These are phyloP conservation scores for Luperina testacea DNA, from an alignment of 2,888 invertebrate genomes.

Conservation along the genomic window DNA sequence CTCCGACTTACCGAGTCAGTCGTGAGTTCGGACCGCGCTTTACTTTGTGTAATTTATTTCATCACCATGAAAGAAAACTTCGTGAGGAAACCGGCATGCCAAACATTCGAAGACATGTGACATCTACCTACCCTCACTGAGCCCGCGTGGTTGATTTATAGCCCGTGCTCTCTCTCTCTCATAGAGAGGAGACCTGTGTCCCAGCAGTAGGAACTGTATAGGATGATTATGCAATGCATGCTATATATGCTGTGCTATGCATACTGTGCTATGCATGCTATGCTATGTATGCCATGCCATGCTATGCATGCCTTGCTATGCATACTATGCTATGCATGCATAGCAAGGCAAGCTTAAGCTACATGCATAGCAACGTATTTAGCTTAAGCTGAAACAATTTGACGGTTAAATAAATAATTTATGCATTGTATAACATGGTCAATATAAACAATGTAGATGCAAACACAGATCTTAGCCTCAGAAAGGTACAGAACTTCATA, in stretches of 20 bases:
- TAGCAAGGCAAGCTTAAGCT: no score
- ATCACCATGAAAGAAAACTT: neutral
- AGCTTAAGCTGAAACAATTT: neutral
- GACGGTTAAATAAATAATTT: neutral
- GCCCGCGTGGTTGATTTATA: neutral
- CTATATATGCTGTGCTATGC: neutral
- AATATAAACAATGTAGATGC: neutral
- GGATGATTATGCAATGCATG: neutral
- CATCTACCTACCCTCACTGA: neutral
- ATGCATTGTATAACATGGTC: neutral
- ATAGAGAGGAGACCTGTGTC: neutral
- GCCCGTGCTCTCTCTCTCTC: neutral
- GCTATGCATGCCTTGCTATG: no score
- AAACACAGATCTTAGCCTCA: neutral
- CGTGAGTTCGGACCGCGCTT: neutral
- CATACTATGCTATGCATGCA: no score
- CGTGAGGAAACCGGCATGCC: neutral
- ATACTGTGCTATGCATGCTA: neutral
- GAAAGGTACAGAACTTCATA: neutral
- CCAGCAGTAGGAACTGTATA: neutral
- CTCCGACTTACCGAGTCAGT: neutral
- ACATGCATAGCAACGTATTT: neutral
- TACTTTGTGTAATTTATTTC: constrained; percentile 3
- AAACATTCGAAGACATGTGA: neutral
- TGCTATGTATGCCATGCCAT: no score